Base-by-base conservation (phyloP, 2,797 vertebrate genomes). In the Morelia viridis region DNA sequence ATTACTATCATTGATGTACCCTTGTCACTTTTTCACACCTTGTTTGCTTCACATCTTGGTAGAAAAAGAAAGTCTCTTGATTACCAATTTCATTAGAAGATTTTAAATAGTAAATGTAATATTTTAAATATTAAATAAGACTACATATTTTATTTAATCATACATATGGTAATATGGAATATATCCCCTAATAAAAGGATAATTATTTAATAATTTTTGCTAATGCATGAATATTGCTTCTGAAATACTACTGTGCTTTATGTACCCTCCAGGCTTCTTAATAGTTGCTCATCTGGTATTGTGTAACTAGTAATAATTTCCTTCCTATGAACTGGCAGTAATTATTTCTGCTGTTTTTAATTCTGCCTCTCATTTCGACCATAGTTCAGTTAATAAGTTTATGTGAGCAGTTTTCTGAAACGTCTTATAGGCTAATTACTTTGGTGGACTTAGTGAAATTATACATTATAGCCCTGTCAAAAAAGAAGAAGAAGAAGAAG, bases 1-100 rank as follows among this genome's bases (percentile, higher is more conserved):
- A 22, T 71, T 90, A 2, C 6, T 93, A n/a, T 9, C 0, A 0
- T 3, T 5, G 86, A 3, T 0, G n/a, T 35, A 89, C 41, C 26
- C n/a, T 46, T 91, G 28, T 35, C 94, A 92, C 35, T 94, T 15
- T 93, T 93, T 62, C 50, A 92, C 35, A 26, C 65, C 31, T 94
- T 76, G 50, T 56, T 80, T 88, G 28, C 56, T 94, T 22, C n/a
- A 10, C 2, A 3, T 93, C 0, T 89, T 95, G 12, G 28, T 93
- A 50, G 22, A 17, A 58, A 64, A 56, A 80, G 89, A 60, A 89
- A 46, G 3, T 53, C 12, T 15, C 9, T 76, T 5, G 60, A 28
- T 87, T 94, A 89, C 61, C 86, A 61, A 50, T n/a, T 90, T 15
- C 5, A 2, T 62, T 92, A 65, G 80, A 88, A 85, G 35, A 85